Percentiles rank a stretch among this genome's conserved stretches.
phyloP scores from a whole-genome alignment of 2,113 vertebrate genomes.

The Neofelis nebulosa region DNA sequence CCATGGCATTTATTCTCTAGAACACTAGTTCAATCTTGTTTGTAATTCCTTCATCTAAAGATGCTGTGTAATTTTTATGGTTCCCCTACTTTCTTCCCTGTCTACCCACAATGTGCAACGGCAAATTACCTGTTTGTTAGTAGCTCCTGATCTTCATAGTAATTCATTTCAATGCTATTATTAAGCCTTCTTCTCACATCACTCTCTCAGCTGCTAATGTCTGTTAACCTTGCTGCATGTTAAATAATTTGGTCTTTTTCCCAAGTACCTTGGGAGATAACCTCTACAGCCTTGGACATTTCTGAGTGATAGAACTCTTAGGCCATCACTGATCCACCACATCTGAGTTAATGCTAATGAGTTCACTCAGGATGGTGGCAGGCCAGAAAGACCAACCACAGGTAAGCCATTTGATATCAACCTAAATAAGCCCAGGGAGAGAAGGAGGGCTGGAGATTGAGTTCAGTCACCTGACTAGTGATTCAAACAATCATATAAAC shows the following conservation, averaged over 20 bases:
- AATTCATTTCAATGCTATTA: background rate
- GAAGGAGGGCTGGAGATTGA: background rate
- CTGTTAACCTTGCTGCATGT: background rate
- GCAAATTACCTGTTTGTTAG: background rate
- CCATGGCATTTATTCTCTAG: background rate
- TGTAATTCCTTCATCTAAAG: background rate
- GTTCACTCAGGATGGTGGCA: background rate
- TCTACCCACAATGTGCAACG: background rate
- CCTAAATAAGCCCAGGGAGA: background rate
- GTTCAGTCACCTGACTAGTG: background rate
- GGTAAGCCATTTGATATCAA: background rate
- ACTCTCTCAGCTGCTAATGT: background rate
- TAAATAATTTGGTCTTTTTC: background rate
- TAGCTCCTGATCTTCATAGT: background rate
- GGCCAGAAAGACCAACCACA: background rate
- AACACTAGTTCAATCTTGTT: background rate
- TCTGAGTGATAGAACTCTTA: background rate
- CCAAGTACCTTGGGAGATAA: background rate
- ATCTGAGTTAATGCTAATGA: background rate
- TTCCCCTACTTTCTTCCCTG: background rate
- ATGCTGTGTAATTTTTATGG: background rate
- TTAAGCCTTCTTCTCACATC: background rate
- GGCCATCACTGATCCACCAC: background rate
- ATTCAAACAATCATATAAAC: background rate
- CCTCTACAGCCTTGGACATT: background rate